Evolutionary conservation across 2,797 vertebrate genomes (phyloP).

Genomic region (Poecilia velifera): DNA sequence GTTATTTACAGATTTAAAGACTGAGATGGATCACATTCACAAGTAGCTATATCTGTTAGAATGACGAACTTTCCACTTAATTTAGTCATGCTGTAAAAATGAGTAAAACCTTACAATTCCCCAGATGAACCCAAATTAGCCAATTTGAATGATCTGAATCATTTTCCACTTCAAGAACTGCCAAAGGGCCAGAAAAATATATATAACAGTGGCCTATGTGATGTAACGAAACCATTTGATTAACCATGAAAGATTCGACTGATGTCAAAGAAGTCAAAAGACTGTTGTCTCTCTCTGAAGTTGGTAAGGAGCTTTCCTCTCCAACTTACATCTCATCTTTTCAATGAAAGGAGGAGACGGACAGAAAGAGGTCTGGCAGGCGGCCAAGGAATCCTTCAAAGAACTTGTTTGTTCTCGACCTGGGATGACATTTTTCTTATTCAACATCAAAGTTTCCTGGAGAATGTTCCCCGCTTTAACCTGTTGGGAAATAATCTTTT

Average conservation of each 20-base stretch:
- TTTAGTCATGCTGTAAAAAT: background rate
- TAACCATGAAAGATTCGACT: conserved; percentile 28
- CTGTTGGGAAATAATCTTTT: conserved; percentile 25
- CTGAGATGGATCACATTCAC: background rate
- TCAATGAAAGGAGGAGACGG: conserved; percentile 77
- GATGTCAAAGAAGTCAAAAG: conserved; percentile 33
- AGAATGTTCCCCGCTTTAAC: conserved; percentile 31
- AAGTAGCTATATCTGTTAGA: background rate
- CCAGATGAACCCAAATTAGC: background rate
- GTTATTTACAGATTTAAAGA: background rate
- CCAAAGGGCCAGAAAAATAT: background rate
- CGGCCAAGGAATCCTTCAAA: conserved; percentile 56
- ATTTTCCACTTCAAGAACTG: background rate
- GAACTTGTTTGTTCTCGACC: conserved; percentile 36
- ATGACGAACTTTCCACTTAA: background rate
- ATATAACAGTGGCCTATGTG: background rate
- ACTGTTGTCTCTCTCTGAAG: conserved; percentile 43
- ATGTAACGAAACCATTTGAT: conserved; percentile 25
- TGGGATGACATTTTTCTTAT: conserved; percentile 36
- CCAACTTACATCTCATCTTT: conserved; percentile 87
- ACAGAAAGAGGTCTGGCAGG: conserved; percentile 47
- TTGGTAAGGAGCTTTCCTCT: conserved; percentile 21
- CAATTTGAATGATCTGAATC: background rate
- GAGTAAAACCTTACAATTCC: background rate
- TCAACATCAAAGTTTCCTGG: conserved; percentile 42